A percentile compares a stretch with the other conserved stretches of the same genome.
Evolutionary conservation across 30 jellyfish, hydroid and myxozoan species (phyloP).

Genomic region (Chrysaora quinquecirrha): DNA sequence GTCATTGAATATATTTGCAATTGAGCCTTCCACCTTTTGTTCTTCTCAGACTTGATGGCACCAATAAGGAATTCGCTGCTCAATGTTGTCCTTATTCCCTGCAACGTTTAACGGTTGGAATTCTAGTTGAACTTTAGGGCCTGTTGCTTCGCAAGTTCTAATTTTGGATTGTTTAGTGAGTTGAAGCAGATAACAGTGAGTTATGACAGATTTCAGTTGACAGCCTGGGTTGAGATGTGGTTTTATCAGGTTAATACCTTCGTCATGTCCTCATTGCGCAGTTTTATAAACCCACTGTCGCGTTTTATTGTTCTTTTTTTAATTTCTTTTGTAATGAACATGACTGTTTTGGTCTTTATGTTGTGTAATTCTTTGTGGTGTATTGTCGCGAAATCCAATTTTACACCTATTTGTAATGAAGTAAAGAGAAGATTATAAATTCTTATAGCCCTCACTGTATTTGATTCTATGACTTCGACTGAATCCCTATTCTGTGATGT

Average conservation of each 20-base stretch:
- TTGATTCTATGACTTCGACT: no score
- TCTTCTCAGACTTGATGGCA: slow-evolving; percentile 88
- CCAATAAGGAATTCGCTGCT: slow-evolving; percentile 78
- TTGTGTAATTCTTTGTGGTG: slow-evolving; percentile 50
- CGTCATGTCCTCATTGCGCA: slow-evolving; percentile 29
- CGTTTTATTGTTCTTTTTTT: slow-evolving; percentile 26
- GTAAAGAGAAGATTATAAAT: no score
- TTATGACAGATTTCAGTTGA: slow-evolving; percentile 48
- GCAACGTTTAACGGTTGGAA: slow-evolving; percentile 75
- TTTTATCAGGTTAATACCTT: slow-evolving; percentile 46
- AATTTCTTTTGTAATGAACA: background rate
- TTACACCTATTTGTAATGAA: slow-evolving; percentile 51
- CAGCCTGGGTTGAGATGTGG: slow-evolving; percentile 61
- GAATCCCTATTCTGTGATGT: no score
- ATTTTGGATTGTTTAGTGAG: slow-evolving; percentile 69
- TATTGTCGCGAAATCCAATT: slow-evolving; percentile 47
- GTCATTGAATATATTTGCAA: slow-evolving; percentile 67
- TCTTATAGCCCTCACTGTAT: no score
- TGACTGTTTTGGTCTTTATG: background rate
- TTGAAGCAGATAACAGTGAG: slow-evolving; percentile 55
- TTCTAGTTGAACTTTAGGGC: slow-evolving; percentile 44
- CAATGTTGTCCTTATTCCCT: slow-evolving; percentile 42
- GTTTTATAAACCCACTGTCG: slow-evolving; percentile 25
- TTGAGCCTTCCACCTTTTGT: slow-evolving; percentile 65
- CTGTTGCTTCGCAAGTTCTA: slow-evolving; percentile 35